A percentile compares a stretch with the other conserved stretches of the same genome.
Evolutionary conservation across 2,113 vertebrate genomes (phyloP).

Genomic region (human): DNA sequence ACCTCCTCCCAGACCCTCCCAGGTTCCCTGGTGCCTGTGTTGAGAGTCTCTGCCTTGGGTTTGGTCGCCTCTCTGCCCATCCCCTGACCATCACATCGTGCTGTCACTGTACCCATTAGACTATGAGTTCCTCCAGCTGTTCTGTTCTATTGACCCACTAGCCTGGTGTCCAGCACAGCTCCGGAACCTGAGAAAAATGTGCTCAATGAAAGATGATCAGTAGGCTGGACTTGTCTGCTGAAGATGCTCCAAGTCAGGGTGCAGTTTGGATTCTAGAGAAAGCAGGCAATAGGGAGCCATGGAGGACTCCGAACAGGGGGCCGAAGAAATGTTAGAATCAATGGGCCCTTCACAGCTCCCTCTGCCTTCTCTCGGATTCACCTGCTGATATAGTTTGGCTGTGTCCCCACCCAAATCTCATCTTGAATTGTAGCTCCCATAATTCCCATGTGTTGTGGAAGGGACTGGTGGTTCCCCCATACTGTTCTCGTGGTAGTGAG

Average conservation of each 20-base stretch:
- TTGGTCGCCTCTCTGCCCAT: neutral
- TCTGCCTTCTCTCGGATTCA: neutral
- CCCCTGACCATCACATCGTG: rapidly evolving
- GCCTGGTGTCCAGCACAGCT: neutral
- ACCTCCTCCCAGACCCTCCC: neutral
- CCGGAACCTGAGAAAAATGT: neutral
- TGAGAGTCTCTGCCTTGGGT: neutral
- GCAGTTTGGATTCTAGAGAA: neutral
- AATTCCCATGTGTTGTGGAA: too few relatives aligned
- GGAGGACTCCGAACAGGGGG: neutral
- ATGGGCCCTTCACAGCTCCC: rapidly evolving
- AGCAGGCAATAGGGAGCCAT: neutral
- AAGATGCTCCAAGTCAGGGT: neutral
- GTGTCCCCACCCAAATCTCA: too few relatives aligned
- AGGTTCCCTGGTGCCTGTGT: neutral
- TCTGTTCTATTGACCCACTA: neutral
- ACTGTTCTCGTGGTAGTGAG: too few relatives aligned
- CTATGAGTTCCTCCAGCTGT: rapidly evolving
- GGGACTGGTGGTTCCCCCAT: too few relatives aligned
- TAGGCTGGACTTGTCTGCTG: neutral
- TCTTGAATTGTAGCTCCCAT: too few relatives aligned
- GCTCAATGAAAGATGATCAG: neutral
- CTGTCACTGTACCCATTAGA: too few relatives aligned
- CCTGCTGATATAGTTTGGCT: neutral
- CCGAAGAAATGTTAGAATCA: rapidly evolving